Evolutionary conservation across 2,888 invertebrate species (phyloP).

Genomic region (Poecilus cupreus): DNA sequence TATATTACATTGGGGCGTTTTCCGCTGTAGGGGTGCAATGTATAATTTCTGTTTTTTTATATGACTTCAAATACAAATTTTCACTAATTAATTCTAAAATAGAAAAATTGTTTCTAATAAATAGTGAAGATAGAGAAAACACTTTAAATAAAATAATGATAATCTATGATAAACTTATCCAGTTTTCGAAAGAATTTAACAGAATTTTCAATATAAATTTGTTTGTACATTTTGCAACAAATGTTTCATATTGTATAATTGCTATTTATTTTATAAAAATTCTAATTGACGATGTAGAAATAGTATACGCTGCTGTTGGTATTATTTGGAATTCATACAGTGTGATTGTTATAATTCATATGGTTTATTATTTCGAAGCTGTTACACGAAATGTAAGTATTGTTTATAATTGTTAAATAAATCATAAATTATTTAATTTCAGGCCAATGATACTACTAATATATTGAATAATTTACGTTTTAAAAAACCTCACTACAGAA

Average conservation of each 20-base stretch:
- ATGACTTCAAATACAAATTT: background rate
- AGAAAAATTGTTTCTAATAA: background rate
- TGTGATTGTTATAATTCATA: background rate
- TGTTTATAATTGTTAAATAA: background rate
- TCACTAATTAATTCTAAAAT: background rate
- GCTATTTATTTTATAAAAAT: background rate
- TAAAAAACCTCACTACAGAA: background rate
- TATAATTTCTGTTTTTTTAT: no score
- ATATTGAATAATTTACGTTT: slow-evolving; percentile 26
- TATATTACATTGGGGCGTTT: background rate
- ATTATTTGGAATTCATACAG: background rate
- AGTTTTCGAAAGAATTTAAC: background rate
- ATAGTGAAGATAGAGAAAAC: background rate
- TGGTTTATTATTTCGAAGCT: background rate
- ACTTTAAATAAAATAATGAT: background rate
- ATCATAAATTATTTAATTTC: background rate
- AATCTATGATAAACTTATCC: background rate
- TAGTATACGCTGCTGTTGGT: background rate
- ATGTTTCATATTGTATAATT: background rate
- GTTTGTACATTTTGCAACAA: background rate
- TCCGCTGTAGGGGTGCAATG: no score
- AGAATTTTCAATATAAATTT: background rate
- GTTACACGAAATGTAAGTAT: background rate
- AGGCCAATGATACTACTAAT: slow-evolving; percentile 19
- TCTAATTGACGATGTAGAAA: background rate